These are phyloP conservation scores for Trachelipus rathkii DNA, from an alignment of 1,140 invertebrate species.

Conservation along the genomic window DNA sequence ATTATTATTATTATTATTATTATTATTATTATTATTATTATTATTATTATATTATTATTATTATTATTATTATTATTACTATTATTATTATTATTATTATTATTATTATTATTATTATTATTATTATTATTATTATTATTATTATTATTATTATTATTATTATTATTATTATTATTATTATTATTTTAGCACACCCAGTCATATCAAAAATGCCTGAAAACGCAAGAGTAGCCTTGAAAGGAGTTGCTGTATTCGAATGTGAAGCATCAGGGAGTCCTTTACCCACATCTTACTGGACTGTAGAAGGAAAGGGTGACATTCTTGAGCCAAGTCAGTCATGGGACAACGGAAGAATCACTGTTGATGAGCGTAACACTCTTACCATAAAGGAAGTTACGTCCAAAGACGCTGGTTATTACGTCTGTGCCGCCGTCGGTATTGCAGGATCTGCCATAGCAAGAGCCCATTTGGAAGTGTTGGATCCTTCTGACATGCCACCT, in stretches of 20 bases:
- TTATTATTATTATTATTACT: too few species aligned
- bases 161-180: too few species aligned
- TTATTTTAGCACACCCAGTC: slow-evolving; percentile 57
- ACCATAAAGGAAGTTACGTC: slow-evolving; percentile 68
- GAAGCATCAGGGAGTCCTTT: slow-evolving; percentile 75
- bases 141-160: too few species aligned
- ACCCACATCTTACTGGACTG: slow-evolving; percentile 82
- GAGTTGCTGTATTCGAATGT: slow-evolving; percentile 75
- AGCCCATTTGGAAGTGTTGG: slow-evolving; percentile 71
- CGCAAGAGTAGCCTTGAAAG: slow-evolving; percentile 69
- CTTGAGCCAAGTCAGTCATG: slow-evolving; percentile 80
- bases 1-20: too few species aligned
- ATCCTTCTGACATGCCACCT: slow-evolving; percentile 68
- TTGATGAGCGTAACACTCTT: slow-evolving; percentile 63
- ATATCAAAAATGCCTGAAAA: slow-evolving; percentile 74
- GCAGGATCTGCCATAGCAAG: slow-evolving; percentile 75
- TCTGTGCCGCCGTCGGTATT: slow-evolving; percentile 79
- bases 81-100: too few species aligned
- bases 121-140: too few species aligned
- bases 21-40: too few species aligned
- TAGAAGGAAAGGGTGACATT: slow-evolving; percentile 70
- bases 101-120: too few species aligned
- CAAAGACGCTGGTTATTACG: slow-evolving; percentile 78
- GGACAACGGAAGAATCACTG: slow-evolving; percentile 66
- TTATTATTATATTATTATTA: too few species aligned